Conservation (phyloP, 2,888 invertebrate species). For the Drosophila differens region DNA sequence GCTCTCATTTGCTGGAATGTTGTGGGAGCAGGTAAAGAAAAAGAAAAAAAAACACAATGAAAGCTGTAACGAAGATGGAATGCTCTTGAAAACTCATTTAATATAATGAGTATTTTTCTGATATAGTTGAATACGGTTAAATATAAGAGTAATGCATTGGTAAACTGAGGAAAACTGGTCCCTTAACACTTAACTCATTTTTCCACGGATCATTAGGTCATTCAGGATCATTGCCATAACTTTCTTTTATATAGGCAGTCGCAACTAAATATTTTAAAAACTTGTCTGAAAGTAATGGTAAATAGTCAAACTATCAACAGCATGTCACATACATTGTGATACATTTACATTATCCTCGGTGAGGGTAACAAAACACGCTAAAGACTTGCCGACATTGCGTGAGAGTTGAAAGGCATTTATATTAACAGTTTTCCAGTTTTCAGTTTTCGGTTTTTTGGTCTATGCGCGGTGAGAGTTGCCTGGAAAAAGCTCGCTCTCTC, state of each 20-base stretch:
- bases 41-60: slow-evolving; percentile 1
- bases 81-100: background rate
- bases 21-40: slow-evolving; percentile 67
- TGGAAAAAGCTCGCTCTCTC: slow-evolving; percentile 65
- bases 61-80: slow-evolving; percentile 1
- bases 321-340: background rate
- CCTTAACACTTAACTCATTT: background rate
- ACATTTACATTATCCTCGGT: background rate
- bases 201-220: background rate
- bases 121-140: background rate
- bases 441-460: slow-evolving; percentile 51
- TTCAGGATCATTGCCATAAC: background rate
- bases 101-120: rapidly evolving
- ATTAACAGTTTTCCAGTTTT: slow-evolving; percentile 72
- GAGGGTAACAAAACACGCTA: slow-evolving; percentile 31
- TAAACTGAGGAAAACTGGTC: background rate
- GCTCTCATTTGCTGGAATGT: slow-evolving; percentile 64
- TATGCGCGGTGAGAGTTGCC: slow-evolving; percentile 62
- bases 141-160: background rate
- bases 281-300: background rate
- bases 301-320: background rate
- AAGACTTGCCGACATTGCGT: slow-evolving; percentile 66
- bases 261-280: background rate
- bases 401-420: slow-evolving; percentile 67
- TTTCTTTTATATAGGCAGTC: background rate